Evolutionary conservation across 2,797 vertebrate genomes (phyloP).

Genomic region (Botia almorhae): DNA sequence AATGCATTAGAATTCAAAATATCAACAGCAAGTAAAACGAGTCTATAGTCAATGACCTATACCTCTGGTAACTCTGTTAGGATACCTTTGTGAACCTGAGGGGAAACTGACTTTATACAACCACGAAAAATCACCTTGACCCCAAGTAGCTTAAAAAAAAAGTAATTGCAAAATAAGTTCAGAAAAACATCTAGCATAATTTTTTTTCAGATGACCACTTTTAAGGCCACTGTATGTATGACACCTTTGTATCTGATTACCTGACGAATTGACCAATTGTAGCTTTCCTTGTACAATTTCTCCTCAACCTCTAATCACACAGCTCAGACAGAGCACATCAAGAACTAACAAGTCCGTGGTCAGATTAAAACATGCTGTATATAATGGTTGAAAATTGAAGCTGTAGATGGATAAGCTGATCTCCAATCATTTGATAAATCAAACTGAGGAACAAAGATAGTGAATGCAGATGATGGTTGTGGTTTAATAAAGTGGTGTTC

Average conservation of each 20-base stretch:
- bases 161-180: background rate
- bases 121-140: no score
- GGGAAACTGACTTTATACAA: no score
- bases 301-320: conserved; percentile 54
- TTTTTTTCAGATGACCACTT: background rate
- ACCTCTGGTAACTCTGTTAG: no score
- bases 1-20: no score
- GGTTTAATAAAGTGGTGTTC: conserved; percentile 11
- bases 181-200: background rate
- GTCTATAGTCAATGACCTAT: no score
- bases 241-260: background rate
- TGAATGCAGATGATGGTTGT: conserved; percentile 17
- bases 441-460: conserved; percentile 3
- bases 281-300: conserved; percentile 77
- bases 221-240: background rate
- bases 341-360: conserved; percentile 35
- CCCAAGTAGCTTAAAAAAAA: no score
- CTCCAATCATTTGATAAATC: conserved; percentile 22
- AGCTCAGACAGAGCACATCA: conserved; percentile 60
- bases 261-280: conserved; percentile 73
- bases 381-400: conserved; percentile 19
- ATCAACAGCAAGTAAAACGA: no score
- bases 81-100: no score
- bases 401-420: conserved; percentile 6
- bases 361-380: background rate